Evolutionary conservation across 1,140 invertebrate genomes (phyloP), one percentile per base, ranked within the genome.

Genomic region (Drosophila mojavensis): DNA sequence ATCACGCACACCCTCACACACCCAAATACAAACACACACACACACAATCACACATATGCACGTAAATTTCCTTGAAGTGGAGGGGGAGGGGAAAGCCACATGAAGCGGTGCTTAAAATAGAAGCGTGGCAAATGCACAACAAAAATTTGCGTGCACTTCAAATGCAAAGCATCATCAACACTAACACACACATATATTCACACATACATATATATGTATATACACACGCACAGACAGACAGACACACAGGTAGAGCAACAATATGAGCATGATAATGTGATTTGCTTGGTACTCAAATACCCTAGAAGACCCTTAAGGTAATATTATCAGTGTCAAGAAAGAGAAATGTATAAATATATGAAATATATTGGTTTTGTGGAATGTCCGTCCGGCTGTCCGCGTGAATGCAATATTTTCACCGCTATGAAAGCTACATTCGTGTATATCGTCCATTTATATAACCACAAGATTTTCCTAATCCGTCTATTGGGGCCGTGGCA

Each of bases 81-180:
- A 17, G 17, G 17, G 20, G 20, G 20, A 24, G 36, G 43, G 36
- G 45, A 56, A 59, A 53, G 65, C 59, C 66, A 63, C 65, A 69
- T 62, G 53, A 69, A 60, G 58, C 28, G 68, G 26, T 71, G 55
- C 68, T 71, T 75, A 75, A 75, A 71, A 75, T 65, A 72, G 69
- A 77, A 77, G 43, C 69, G 69, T 62, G 74, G 70, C 75, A 77
- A 77, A 77, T 74, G 75, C 64, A 56, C 67, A 68, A 67, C 66
- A 72, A 70, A 85, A 85, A 73, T 72, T 74, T 85, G 81, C 71
- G 50, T 74, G 62, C 75, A 73, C 63, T 66, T 72, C 43, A 67
- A 67, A 59, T 54, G 63, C 58, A 60, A 48, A 47, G 58, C 58
- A 28, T 51, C 45, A 60, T 48, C 43, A 48, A 68, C 43, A 56